Evolutionary conservation across 2,888 invertebrate genomes (phyloP), one percentile per base, ranked within the genome.

Genomic region (Anthoptus insignis): DNA sequence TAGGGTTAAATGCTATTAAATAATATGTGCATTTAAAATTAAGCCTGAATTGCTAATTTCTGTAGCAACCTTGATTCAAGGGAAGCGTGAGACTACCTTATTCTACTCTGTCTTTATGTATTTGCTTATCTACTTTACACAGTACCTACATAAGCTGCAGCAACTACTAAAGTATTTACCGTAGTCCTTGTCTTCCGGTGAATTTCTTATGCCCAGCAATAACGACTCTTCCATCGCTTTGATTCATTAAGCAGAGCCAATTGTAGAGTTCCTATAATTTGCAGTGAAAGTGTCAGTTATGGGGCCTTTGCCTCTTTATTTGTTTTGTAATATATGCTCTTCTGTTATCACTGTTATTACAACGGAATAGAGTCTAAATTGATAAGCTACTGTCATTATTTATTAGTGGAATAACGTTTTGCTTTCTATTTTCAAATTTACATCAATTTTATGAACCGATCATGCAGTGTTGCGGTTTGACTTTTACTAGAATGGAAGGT

Each of bases 291-390:
- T 24, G 47, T 49, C 54, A 54, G 56, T 22, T 22, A 49, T 49
- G 49, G 49, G 45, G 58, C 47, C 58, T 57, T 57, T 57, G 57
- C 29, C 27, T 29, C 21, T 59, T 34, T 59, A 34, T 59, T 59
- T 59, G 49, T 34, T 59, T 58, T 22, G 27, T 45, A 32, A 57
- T 24, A 21, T 54, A 56, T 27, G n/a, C 19, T 22, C 4, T 11
- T 22, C 8, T 11, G 24, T 24, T 14, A 54, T 54, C 56, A 27
- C 27, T 22, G 14, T 22, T 58, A 34, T 34, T 47, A 7, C 58
- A 34, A 34, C 1, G 42, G 14, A 3, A 45, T 34, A 59, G 14
- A 49, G 49, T 47, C 34, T 14, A 34, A 34, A 49, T 1, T 34
- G 22, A 49, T 59, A 24, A 29, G 14, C 5, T 22, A 19, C 14